These are phyloP conservation scores for Podargus strigoides DNA, from an alignment of 2,797 vertebrate genomes.

Conservation along the genomic window DNA sequence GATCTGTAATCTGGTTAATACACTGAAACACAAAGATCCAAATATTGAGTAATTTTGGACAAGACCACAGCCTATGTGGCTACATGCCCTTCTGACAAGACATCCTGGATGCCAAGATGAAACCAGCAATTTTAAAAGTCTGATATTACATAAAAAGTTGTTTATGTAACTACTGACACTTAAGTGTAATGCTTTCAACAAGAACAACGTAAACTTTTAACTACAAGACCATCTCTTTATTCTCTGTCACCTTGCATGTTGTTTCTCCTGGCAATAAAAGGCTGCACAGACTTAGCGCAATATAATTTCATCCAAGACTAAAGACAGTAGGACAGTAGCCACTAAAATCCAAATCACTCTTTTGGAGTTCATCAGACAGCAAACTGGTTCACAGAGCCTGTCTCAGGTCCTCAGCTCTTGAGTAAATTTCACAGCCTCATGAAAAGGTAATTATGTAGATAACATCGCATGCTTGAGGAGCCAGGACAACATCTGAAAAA, in stretches of 20 bases:
- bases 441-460: not conserved
- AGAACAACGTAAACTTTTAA: not conserved
- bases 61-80: conserved; percentile 32
- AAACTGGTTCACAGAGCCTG: not conserved
- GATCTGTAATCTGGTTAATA: conserved; percentile 76
- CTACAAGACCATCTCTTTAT: not conserved
- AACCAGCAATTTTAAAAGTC: not conserved
- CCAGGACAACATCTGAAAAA: not conserved
- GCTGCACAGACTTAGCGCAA: not conserved
- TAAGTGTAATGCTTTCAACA: not conserved
- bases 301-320: not conserved
- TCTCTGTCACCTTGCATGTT: not conserved
- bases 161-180: not conserved
- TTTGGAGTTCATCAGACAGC: not conserved
- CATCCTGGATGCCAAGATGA: not conserved
- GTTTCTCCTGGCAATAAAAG: not conserved
- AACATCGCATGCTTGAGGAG: not conserved
- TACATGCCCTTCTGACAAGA: conserved; percentile 19
- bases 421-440: not conserved
- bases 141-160: not conserved
- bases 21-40: conserved; percentile 71
- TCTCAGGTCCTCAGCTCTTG: not conserved
- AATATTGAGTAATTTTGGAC: conserved; percentile 63
- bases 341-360: not conserved
- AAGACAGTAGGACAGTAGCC: not conserved